Percentiles rank a stretch among this genome's conserved stretches.
Evolutionary conservation across 2,113 vertebrate genomes (phyloP).

Genomic region (Tonatia bakeri): DNA sequence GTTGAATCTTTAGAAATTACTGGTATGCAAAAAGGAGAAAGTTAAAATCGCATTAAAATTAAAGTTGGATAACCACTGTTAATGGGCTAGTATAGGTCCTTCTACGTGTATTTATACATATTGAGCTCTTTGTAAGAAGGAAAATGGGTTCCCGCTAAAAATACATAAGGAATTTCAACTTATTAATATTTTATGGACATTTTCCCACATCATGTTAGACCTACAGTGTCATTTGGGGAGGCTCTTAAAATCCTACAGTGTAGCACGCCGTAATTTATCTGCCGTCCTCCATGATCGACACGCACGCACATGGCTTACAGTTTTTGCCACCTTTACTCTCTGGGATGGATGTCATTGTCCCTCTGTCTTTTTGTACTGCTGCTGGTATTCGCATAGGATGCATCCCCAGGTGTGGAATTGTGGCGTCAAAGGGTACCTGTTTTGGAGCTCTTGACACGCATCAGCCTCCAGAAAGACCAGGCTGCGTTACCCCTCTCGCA

Average conservation of each 20-base stretch:
- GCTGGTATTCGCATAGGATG: neutral
- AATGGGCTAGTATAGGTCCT: neutral
- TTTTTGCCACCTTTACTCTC: neutral
- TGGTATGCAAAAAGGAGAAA: constrained; percentile 14
- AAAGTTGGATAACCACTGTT: neutral
- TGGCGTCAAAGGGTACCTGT: neutral
- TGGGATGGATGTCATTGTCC: neutral
- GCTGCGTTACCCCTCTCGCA: neutral
- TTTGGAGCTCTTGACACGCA: neutral
- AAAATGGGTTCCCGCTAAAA: neutral
- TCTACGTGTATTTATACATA: neutral
- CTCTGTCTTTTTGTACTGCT: neutral
- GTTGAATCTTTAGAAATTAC: constrained; percentile 16
- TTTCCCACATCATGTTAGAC: neutral
- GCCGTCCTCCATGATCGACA: accelerated
- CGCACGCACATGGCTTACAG: neutral
- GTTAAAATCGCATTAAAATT: neutral
- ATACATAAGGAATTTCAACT: neutral
- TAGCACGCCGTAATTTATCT: neutral
- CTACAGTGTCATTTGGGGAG: neutral
- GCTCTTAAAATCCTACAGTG: neutral
- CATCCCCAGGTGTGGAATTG: neutral
- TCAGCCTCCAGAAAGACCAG: neutral
- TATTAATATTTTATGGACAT: neutral
- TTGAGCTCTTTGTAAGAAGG: neutral